Evolutionary conservation across 2,797 vertebrate genomes (phyloP), one percentile per base, ranked within the genome.

Genomic region (Sparidentex hasta): DNA sequence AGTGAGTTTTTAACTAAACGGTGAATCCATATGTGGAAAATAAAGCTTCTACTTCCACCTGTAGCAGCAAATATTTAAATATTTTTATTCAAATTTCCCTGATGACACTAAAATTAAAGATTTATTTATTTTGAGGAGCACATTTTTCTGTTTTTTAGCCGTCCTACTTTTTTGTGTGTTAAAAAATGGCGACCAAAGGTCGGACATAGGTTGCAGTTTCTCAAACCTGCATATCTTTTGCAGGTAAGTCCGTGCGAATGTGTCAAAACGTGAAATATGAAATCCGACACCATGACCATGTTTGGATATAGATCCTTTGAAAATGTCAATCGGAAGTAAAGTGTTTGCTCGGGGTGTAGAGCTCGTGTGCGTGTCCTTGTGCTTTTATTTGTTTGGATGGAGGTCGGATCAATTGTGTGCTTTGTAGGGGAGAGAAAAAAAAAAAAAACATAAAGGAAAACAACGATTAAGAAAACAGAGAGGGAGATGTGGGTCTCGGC

Each of bases 401-500:
- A 81, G 76, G 67, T 76, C 54, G 51, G 85, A 93, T 92, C 92
- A 88, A 93, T 94, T 91, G 92, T 92, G 78, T 80, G 84, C 82
- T 92, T 83, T 88, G 81, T 79, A 29, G 52, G 69, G 74, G 65
- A 63, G 67, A 52, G 38, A 65, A 77, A 65, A 73, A 67, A 78
- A 89, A 79, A 67, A 79, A 89, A 79, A 90, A 83, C 76, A 87
- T 87, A 51, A 87, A 93, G 87, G 85, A 94, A 95, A 94, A 94
- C 91, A 93, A 90, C 81, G 74, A 90, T 88, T 92, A 90, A 92
- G 92, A 94, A 95, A 93, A 94, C 90, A 92, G 84, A 92, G 88
- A 88, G 85, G 91, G 92, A 93, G 90, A 93, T 95, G 92, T 93
- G 71, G 94, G 95, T 96, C 95, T 96, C 88, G 81, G 94, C 91